phyloP scores from a whole-genome alignment of 2,797 vertebrate genomes.

The Decapterus maruadsi region DNA sequence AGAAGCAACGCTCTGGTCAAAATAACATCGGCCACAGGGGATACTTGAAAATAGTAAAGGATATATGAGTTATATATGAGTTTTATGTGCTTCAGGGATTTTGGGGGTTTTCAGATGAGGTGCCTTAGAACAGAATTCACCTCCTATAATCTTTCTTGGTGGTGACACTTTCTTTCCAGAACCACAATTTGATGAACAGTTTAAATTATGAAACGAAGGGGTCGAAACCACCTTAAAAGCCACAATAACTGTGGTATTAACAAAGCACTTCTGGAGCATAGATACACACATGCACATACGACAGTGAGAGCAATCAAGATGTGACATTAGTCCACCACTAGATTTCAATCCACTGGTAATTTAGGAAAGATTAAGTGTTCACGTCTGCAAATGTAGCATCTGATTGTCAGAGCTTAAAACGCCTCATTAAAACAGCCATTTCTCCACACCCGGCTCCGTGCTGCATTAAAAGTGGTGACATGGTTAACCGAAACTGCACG shows the following conservation, averaged over 20 bases:
- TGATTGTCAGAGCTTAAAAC: constrained; percentile 6
- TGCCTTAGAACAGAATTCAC: constrained; percentile 12
- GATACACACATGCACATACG: not conserved
- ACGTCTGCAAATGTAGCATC: not conserved
- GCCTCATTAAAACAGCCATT: constrained; percentile 11
- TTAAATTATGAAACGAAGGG: not conserved
- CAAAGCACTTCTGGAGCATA: not conserved
- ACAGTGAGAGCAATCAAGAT: not conserved
- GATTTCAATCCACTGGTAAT: not conserved
- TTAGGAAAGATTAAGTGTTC: constrained; percentile 2
- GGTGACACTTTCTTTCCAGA: constrained; percentile 27
- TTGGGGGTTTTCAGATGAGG: constrained; percentile 38
- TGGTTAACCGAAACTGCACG: constrained; percentile 4
- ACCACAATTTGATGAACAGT: constrained; percentile 2
- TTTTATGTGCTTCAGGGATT: constrained; percentile 41
- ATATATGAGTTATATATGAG: constrained; percentile 58
- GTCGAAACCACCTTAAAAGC: not conserved
- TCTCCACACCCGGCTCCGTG: not conserved
- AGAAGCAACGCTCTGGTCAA: constrained; percentile 22
- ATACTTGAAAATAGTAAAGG: constrained; percentile 55
- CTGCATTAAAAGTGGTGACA: constrained; percentile 16
- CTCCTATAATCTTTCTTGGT: not conserved
- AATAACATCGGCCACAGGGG: constrained; percentile 51
- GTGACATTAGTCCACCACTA: not conserved
- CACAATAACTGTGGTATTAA: constrained; percentile 9